Evolutionary conservation across 2,113 vertebrate genomes (phyloP).

Genomic region (Sylvilagus bachmani): DNA sequence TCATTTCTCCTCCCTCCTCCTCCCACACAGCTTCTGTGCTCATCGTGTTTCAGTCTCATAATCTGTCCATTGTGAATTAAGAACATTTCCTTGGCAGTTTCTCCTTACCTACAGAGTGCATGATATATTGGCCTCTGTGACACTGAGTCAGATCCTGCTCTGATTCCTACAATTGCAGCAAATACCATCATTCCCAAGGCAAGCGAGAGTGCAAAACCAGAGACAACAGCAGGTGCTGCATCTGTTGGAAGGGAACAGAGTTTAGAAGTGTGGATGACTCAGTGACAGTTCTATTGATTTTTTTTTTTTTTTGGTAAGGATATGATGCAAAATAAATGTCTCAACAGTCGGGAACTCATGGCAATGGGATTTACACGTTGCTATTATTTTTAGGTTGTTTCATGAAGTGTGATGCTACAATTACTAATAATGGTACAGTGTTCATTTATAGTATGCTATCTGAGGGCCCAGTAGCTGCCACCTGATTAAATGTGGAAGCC

Average conservation of each 20-base stretch:
- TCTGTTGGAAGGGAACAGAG: conserved; percentile 53
- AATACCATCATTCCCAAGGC: conserved; percentile 41
- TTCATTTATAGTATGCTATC: conserved; percentile 65
- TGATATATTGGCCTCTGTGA: conserved; percentile 54
- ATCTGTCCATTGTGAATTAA: conserved; percentile 64
- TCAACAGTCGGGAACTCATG: neutral
- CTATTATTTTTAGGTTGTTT: conserved; percentile 75
- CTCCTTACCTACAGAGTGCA: neutral
- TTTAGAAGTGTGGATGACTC: conserved; percentile 63
- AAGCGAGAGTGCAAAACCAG: conserved; percentile 17
- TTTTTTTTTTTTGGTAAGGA: neutral
- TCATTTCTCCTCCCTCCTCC: neutral
- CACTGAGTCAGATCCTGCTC: conserved; percentile 57
- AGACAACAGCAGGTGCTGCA: conserved; percentile 64
- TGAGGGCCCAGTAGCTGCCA: conserved; percentile 29
- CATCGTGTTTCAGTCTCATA: neutral
- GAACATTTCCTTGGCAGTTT: conserved; percentile 56
- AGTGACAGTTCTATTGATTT: conserved; percentile 72
- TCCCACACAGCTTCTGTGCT: conserved; percentile 71
- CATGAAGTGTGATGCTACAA: conserved; percentile 47
- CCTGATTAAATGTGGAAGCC: conserved; percentile 49
- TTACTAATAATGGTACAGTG: conserved; percentile 71
- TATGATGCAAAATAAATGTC: conserved; percentile 63
- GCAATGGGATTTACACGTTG: conserved; percentile 37
- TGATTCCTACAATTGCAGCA: neutral